Base-by-base conservation (phyloP, 2,113 vertebrate genomes). In the Gymnocephalus cernua region DNA sequence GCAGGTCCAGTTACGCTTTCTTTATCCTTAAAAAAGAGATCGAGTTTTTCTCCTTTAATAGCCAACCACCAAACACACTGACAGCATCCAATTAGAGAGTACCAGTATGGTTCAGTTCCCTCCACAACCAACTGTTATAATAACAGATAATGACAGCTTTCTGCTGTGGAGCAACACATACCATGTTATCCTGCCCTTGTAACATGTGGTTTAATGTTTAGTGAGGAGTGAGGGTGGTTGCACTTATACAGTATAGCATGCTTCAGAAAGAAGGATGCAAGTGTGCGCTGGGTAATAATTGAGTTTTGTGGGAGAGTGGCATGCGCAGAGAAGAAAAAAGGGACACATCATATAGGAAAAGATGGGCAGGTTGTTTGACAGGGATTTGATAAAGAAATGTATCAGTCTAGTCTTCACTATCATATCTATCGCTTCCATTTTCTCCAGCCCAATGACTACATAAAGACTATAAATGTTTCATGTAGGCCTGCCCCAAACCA, bases 181-280 rank as follows among this genome's bases (percentile, higher is more conserved):
- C 80, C 53, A 74, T 67, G 66, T 69, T 85, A 83, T 67, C 27
- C 79, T 59, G 57, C 58, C 45, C 23, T 10, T 85, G 73, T 83
- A 86, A 87, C 85, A 90, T 90, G 87, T 90, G 88, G 87, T 88
- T 88, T 82, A 56, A 57, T 74, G 86, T 83, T 87, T 84, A 86
- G 76, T 64, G 19, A 65, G 65, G 82, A 86, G 77, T 64, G 19
- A 65, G 65, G 83, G 74, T 77, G 67, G 68, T 78, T 85, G 66
- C 78, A 69, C 59, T 91, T 86, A 78, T 63, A 11, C 38, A 41
- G 10, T 41, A 77, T 47, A 85, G 82, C 62, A 69, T 78, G 58
- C 67, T 66, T 73, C 13, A 65, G 51, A 56, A 51, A 67, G 21
- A 74, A 38, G 58, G 65, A 15, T 61, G 78, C 32, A 78, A 79